Evolutionary conservation across 2,888 invertebrate species (phyloP).

Genomic region (Eristalinus sepulchralis): DNA sequence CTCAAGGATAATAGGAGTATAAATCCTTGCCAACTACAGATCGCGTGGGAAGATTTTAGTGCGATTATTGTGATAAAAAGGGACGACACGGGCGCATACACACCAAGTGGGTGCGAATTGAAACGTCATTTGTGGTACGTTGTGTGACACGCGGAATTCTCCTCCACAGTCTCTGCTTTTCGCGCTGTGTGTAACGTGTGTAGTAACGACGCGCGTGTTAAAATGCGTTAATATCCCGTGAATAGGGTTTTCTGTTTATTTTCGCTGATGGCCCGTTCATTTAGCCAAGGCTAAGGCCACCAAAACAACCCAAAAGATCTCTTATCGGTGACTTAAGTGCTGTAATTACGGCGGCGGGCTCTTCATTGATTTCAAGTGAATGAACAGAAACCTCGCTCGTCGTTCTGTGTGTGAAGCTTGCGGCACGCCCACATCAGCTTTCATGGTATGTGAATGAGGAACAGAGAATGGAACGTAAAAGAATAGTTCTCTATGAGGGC

Average conservation of each 20-base stretch:
- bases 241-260: conserved; percentile 24
- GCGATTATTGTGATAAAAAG: conserved; percentile 67
- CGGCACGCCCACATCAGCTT: conserved; percentile 24
- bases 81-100: conserved; percentile 21
- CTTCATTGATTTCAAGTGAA: conserved; percentile 66
- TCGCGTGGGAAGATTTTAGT: conserved; percentile 70
- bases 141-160: not conserved
- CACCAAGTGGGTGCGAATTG: conserved; percentile 54
- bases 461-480: not conserved
- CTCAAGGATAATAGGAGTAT: conserved; percentile 67
- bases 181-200: not conserved
- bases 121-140: conserved; percentile 55
- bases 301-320: conserved; percentile 36
- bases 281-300: conserved; percentile 6
- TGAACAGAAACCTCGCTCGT: conserved; percentile 13
- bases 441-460: not conserved
- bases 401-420: conserved; percentile 25
- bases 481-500: conserved; percentile 15
- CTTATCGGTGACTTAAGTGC: conserved; percentile 60
- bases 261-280: conserved; percentile 11
- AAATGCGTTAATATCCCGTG: conserved; percentile 15
- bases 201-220: not conserved
- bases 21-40: conserved; percentile 70
- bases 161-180: not conserved
- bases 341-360: conserved; percentile 53